phyloP scores from a whole-genome alignment of 1,140 invertebrate species.

The Zaprionus camerounensis region DNA sequence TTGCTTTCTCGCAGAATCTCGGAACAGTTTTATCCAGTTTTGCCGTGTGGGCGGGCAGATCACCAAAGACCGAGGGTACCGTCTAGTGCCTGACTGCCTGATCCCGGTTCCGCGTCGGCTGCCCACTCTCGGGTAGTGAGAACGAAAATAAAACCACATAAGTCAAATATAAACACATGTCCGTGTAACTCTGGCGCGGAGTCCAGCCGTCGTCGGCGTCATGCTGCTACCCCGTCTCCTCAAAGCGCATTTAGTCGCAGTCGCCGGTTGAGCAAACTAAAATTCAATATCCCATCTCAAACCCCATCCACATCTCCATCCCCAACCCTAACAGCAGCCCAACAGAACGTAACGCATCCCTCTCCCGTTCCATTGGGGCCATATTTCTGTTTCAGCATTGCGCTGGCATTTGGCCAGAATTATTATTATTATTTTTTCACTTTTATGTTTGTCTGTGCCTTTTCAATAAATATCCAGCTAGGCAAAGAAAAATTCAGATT shows the following conservation, averaged over 20 bases:
- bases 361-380: slow-evolving; percentile 26
- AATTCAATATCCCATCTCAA: slow-evolving; percentile 11
- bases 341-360: slow-evolving; percentile 17
- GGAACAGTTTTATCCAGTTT: background rate
- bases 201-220: slow-evolving; percentile 32
- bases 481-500: slow-evolving; percentile 58
- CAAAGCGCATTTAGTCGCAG: background rate
- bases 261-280: background rate
- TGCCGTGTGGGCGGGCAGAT: slow-evolving; percentile 3
- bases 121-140: slow-evolving; percentile 22
- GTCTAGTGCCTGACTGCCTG: slow-evolving; percentile 17
- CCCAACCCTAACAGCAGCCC: background rate
- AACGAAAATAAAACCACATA: slow-evolving; percentile 65
- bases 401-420: slow-evolving; percentile 76
- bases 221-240: slow-evolving; percentile 33
- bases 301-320: slow-evolving; percentile 10
- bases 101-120: slow-evolving; percentile 30
- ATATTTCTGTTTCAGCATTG: slow-evolving; percentile 68
- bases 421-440: slow-evolving; percentile 73
- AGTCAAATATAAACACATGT: slow-evolving; percentile 78
- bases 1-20: slow-evolving; percentile 14
- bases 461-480: slow-evolving; percentile 78
- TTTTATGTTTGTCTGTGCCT: slow-evolving; percentile 81
- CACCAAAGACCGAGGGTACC: background rate
- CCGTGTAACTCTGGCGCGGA: slow-evolving; percentile 41